Conservation (phyloP, 2,113 vertebrate genomes). For the Paradoxurus hermaphroditus region DNA sequence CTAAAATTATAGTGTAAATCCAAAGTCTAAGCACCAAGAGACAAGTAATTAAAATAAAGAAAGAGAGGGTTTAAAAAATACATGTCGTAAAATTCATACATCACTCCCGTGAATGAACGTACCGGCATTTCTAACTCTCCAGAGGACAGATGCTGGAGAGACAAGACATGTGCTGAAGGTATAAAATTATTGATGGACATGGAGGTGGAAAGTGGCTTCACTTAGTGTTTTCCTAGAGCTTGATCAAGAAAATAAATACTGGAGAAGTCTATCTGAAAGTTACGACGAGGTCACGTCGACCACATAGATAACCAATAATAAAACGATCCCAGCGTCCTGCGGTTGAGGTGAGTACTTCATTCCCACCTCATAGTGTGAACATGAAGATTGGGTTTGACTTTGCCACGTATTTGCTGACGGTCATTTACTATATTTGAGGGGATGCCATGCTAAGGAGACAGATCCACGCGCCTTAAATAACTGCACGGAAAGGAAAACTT, state of each 20-base stretch:
- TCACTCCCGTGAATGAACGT: not conserved
- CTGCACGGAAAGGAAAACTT: not conserved
- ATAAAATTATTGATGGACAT: not conserved
- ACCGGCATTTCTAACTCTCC: not conserved
- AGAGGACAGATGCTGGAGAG: constrained; percentile 22
- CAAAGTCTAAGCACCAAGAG: not conserved
- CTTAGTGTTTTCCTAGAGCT: not conserved
- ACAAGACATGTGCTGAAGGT: not conserved
- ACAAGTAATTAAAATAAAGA: not conserved
- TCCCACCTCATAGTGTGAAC: not conserved
- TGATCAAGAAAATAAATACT: constrained; percentile 33
- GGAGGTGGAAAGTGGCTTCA: not conserved
- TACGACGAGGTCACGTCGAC: not conserved
- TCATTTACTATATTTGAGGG: not conserved
- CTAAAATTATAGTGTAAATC: not conserved
- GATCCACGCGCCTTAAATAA: not conserved
- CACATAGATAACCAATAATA: rapidly evolving
- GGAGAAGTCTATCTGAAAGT: not conserved
- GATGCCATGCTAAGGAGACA: not conserved
- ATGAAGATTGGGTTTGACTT: not conserved
- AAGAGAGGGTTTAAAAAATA: not conserved
- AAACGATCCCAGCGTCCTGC: rapidly evolving
- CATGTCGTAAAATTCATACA: not conserved
- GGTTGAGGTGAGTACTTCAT: not conserved
- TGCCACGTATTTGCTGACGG: constrained; percentile 30